phyloP scores from a whole-genome alignment of 2,113 vertebrate species.

The Boleophthalmus pectinirostris region DNA sequence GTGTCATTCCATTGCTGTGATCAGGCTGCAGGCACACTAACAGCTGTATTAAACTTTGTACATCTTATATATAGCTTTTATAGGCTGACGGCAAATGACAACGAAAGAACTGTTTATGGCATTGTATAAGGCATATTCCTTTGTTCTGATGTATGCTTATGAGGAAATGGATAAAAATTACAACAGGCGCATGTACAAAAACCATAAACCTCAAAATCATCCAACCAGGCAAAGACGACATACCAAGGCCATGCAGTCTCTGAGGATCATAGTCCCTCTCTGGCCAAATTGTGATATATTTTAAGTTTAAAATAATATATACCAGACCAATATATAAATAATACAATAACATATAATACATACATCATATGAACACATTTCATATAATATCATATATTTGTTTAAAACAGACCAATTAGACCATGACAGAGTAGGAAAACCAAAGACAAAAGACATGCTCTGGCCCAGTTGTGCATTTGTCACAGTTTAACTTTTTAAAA shows the following conservation, averaged over 20 bases:
- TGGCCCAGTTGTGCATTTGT: not conserved
- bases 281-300: not conserved
- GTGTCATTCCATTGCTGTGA: conserved; percentile 52
- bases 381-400: not conserved
- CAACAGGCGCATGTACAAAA: conserved; percentile 16
- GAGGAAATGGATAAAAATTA: conserved; percentile 15
- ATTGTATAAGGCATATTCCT: conserved; percentile 16
- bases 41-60: conserved; percentile 14
- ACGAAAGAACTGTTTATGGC: not conserved
- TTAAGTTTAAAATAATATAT: not conserved
- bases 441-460: not conserved
- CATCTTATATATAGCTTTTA: not conserved
- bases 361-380: not conserved
- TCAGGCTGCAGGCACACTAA: conserved; percentile 50
- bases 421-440: not conserved
- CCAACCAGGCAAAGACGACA: conserved; percentile 35
- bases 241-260: conserved; percentile 54
- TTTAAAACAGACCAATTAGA: not conserved
- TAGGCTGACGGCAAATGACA: not conserved
- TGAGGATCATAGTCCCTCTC: not conserved
- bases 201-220: conserved; percentile 11
- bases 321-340: not conserved
- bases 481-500: not conserved
- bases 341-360: not conserved
- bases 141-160: conserved; percentile 16